A percentile compares a stretch with the other conserved stretches of the same genome.
Conservation (phyloP, 2,113 vertebrate genomes). For the Atlantisia rogersi region DNA sequence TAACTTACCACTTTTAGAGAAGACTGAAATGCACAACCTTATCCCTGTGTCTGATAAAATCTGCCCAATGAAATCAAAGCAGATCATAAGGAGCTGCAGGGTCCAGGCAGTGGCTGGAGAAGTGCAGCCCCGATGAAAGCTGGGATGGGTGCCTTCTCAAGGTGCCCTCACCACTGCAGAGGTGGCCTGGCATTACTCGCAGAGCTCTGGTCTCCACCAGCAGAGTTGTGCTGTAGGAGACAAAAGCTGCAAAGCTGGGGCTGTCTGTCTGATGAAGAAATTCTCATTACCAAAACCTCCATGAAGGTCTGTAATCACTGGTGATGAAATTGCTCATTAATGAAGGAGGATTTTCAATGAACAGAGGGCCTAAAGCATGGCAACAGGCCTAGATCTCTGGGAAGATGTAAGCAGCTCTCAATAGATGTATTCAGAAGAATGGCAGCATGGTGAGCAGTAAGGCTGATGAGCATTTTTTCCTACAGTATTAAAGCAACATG, state of each 20-base stretch:
- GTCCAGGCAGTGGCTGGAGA: not conserved
- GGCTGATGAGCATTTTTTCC: not conserved
- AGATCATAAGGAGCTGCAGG: not conserved
- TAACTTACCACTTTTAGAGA: not conserved
- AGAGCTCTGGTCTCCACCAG: not conserved
- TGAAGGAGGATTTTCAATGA: not conserved
- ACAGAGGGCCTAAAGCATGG: not conserved
- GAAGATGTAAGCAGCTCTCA: not conserved
- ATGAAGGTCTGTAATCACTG: not conserved
- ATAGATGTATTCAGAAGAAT: not conserved
- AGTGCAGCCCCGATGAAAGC: fast-evolving
- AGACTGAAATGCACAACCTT: fast-evolving
- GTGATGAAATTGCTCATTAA: not conserved
- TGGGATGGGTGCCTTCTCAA: not conserved
- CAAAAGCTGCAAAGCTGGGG: not conserved
- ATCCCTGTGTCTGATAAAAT: not conserved
- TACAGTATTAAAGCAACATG: not conserved
- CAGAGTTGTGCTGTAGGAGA: not conserved
- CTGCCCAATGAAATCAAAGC: not conserved
- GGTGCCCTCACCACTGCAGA: not conserved
- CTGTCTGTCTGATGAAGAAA: not conserved
- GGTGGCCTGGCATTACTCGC: fast-evolving
- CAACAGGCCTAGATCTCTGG: not conserved
- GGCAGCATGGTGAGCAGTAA: not conserved
- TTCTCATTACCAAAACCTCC: not conserved